Base-by-base conservation (phyloP, 2,113 vertebrate genomes). In the Geothlypis trichas region DNA sequence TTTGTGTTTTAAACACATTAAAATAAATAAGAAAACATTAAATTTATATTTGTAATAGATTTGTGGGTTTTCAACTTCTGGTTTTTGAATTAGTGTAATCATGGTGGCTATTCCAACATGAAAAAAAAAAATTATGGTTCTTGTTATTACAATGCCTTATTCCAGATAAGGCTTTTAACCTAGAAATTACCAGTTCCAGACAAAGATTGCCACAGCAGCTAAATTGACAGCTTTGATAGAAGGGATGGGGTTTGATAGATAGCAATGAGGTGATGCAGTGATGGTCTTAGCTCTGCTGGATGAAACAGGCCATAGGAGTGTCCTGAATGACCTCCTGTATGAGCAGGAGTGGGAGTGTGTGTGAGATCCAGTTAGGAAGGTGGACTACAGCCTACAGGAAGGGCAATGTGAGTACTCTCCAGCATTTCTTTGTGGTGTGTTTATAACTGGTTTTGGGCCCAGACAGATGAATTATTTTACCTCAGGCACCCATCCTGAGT, bases 261-360 rank as follows among this genome's bases (percentile, higher is more conserved):
- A 55, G 33, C 33, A 42, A 6, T 65, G 19, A 78, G 24, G 21
- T 39, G 65, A 58, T 71, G 21, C 49, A 68, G 37, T 65, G 47
- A 37, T 31, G 65, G 49, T 5, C 5, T 82, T 82, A 1, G 5
- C 3, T 52, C 37, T 85, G 51, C 15, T 66, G 33, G 17, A 28
- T 78, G 55, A 65, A 90, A 59, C 22, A 24, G 31, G 68, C 21
- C 35, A 4, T 4, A 44, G 33, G 78, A 65, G 20, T 66, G 33
- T 79, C 41, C 66, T 73, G 74, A 51, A 73, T 55, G 37, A 51
- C 31, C 35, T 77, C 26, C n/a, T 44, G 3, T 72, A 30, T 44
- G 13, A 80, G 44, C 18, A 33, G 51, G 9, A 12, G 4, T 0
- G 6, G 10, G 1, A 2, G 28, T n/a, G 55, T 7, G 8, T 54